phyloP scores from a whole-genome alignment of 2,888 invertebrate genomes.

The Esperia sulphurella region DNA sequence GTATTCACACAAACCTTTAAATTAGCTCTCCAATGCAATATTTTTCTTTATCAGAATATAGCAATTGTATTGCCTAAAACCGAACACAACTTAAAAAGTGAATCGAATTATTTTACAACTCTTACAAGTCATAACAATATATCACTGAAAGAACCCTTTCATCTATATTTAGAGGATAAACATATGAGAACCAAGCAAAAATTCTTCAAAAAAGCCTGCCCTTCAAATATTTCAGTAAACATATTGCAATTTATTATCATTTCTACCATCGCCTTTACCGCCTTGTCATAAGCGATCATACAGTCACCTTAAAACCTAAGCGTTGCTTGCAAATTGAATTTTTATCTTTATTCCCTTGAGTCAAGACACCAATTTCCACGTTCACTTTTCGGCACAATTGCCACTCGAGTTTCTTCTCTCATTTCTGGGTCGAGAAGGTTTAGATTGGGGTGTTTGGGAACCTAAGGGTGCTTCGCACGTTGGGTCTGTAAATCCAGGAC shows the following conservation, averaged over 20 bases:
- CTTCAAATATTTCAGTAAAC: slow-evolving; percentile 4
- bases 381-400: neutral
- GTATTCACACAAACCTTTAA: too few relatives aligned
- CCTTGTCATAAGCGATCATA: slow-evolving; percentile 27
- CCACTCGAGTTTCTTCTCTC: neutral
- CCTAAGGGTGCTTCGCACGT: slow-evolving; percentile 28
- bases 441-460: neutral
- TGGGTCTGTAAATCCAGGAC: slow-evolving; percentile 49
- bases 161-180: neutral
- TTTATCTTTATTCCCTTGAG: slow-evolving; percentile 26
- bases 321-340: slow-evolving; percentile 17
- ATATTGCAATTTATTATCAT: slow-evolving; percentile 28
- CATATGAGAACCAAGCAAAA: neutral
- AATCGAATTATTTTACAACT: too few relatives aligned
- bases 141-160: too few relatives aligned
- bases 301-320: slow-evolving; percentile 10
- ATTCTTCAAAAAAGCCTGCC: neutral
- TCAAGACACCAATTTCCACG: slow-evolving; percentile 26
- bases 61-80: too few relatives aligned
- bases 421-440: neutral
- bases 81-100: too few relatives aligned
- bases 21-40: too few relatives aligned
- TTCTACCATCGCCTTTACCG: slow-evolving; percentile 29
- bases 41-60: too few relatives aligned
- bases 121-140: too few relatives aligned